Conservation (phyloP, 2,888 invertebrate genomes). For the Drepana falcataria region DNA sequence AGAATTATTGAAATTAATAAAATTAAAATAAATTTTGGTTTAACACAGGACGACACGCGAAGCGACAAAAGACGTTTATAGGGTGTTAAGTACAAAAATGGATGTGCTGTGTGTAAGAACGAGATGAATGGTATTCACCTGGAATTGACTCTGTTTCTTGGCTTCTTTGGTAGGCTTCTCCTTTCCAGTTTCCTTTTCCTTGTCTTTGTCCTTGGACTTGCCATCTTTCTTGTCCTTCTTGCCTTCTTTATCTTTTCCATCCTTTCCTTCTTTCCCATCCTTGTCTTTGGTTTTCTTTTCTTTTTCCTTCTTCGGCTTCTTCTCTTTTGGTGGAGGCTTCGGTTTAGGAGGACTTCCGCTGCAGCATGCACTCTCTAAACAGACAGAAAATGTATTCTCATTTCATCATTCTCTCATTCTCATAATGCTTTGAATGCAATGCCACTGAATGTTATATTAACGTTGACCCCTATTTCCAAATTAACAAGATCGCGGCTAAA, state of each 20-base stretch:
- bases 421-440: no score
- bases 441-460: no score
- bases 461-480: no score
- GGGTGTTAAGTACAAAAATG: slow-evolving; percentile 55
- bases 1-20: slow-evolving; percentile 30
- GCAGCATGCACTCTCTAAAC: slow-evolving; percentile 89
- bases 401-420: background rate
- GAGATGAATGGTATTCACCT: slow-evolving; percentile 64
- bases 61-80: slow-evolving; percentile 46
- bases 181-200: slow-evolving; percentile 79
- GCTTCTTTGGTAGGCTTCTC: slow-evolving; percentile 78
- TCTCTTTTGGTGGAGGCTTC: slow-evolving; percentile 82
- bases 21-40: slow-evolving; percentile 47
- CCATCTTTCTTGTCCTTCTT: slow-evolving; percentile 80
- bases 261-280: slow-evolving; percentile 72
- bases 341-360: slow-evolving; percentile 84
- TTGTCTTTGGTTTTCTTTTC: slow-evolving; percentile 82
- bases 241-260: slow-evolving; percentile 70
- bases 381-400: background rate
- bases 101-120: slow-evolving; percentile 62
- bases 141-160: slow-evolving; percentile 83
- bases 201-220: slow-evolving; percentile 81
- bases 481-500: no score
- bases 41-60: slow-evolving; percentile 63
- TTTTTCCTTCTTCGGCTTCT: slow-evolving; percentile 84